A percentile compares a stretch with the other conserved stretches of the same genome.
Evolutionary conservation across 2,797 vertebrate species (phyloP).

Genomic region (Bothrops alternatus): DNA sequence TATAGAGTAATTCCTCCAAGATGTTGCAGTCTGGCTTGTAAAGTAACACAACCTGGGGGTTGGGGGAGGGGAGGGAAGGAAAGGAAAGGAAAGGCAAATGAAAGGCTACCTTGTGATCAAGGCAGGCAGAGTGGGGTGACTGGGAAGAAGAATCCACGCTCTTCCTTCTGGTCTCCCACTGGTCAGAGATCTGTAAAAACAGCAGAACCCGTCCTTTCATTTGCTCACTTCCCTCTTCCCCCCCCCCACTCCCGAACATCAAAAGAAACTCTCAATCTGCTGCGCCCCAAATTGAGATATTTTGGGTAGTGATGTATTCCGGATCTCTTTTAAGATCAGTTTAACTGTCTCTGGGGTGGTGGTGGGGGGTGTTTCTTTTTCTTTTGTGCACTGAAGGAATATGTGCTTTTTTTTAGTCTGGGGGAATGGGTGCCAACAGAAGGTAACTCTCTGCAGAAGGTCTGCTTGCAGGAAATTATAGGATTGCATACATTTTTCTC

Average conservation of each 20-base stretch:
- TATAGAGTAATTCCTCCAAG: slow-evolving; percentile 3
- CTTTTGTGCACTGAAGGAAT: not conserved
- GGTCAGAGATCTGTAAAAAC: not conserved
- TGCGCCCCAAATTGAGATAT: not conserved
- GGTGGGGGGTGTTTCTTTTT: not conserved
- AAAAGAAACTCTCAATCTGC: not conserved
- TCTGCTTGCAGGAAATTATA: not conserved
- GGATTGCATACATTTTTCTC: not conserved
- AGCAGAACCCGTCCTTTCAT: not conserved
- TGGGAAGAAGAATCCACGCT: not conserved
- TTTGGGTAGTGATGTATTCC: not conserved
- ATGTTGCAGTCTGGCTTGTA: not conserved
- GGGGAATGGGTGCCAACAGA: not conserved
- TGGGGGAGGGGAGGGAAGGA: not conserved
- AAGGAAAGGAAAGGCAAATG: not conserved
- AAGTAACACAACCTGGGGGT: not conserved
- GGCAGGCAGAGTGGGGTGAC: not conserved
- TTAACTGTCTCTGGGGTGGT: not conserved
- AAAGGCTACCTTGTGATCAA: not conserved
- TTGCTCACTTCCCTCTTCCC: not conserved
- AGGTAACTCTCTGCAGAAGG: too few species aligned
- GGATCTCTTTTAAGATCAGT: not conserved
- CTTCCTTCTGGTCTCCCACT: not conserved
- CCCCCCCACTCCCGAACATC: not conserved
- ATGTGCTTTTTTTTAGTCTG: not conserved